These are phyloP conservation scores for Drosophila recens DNA, from an alignment of 2,888 invertebrate species.

Conservation along the genomic window DNA sequence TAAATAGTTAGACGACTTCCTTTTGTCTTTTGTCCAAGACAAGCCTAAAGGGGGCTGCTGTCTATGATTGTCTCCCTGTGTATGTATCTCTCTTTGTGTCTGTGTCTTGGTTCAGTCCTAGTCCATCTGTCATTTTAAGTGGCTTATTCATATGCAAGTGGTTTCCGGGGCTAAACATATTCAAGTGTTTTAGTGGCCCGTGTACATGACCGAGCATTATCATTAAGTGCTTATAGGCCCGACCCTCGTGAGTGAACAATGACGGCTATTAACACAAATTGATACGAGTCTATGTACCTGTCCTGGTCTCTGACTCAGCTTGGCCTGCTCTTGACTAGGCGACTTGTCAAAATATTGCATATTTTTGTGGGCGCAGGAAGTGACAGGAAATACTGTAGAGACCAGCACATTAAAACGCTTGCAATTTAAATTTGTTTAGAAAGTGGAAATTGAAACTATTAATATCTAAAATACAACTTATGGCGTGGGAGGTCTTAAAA, in stretches of 20 bases:
- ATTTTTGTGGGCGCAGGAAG: slow-evolving; percentile 10
- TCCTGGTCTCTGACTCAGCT: background rate
- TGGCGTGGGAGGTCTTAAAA: too few relatives aligned
- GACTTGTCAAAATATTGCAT: slow-evolving; percentile 6
- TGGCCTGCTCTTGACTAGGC: background rate
- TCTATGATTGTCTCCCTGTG: slow-evolving; percentile 4
- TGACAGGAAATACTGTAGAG: background rate
- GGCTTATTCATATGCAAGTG: slow-evolving; percentile 83
- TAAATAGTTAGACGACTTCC: slow-evolving; percentile 75
- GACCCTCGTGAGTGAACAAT: slow-evolving; percentile 62
- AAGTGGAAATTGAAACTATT: too few relatives aligned
- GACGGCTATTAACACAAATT: slow-evolving; percentile 79
- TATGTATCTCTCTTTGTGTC: slow-evolving; percentile 30
- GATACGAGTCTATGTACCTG: slow-evolving; percentile 51
- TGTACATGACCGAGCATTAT: slow-evolving; percentile 81
- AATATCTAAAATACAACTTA: too few relatives aligned
- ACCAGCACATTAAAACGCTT: too few relatives aligned
- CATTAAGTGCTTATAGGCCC: slow-evolving; percentile 81
- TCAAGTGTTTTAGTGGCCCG: slow-evolving; percentile 78
- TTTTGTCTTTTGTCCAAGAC: slow-evolving; percentile 68
- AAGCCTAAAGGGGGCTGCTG: background rate
- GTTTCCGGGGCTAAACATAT: slow-evolving; percentile 81
- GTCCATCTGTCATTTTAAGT: slow-evolving; percentile 83
- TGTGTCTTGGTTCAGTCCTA: slow-evolving; percentile 29
- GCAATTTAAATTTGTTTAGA: too few relatives aligned